Conservation (phyloP, 2,113 vertebrate species). For the Oplegnathus fasciatus region DNA sequence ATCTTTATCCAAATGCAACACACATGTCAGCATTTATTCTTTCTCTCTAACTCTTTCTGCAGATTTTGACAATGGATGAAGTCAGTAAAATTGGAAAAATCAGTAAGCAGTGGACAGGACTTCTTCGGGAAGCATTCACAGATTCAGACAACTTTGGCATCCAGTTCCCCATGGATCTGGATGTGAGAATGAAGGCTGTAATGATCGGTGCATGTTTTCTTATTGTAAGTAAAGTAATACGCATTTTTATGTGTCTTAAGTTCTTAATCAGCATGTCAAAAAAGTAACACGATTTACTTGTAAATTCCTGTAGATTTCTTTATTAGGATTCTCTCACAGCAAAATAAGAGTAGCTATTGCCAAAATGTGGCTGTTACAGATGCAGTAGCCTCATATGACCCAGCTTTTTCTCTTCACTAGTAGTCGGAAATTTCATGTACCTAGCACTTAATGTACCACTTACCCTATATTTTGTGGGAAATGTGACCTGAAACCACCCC, state of each 20-base stretch:
- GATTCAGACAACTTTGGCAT: constrained; percentile 94
- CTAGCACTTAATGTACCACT: constrained; percentile 44
- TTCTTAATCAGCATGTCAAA: neutral
- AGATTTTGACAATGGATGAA: constrained; percentile 92
- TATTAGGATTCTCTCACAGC: neutral
- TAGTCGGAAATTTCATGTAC: constrained; percentile 12
- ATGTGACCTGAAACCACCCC: constrained; percentile 32
- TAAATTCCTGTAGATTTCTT: neutral
- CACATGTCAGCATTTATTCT: constrained; percentile 21
- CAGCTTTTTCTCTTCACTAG: constrained; percentile 16
- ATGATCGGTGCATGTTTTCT: constrained; percentile 96
- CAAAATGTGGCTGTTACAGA: neutral
- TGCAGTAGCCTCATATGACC: constrained; percentile 37
- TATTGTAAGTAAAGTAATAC: constrained; percentile 87
- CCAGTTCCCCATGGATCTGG: constrained; percentile 93
- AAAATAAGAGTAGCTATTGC: constrained; percentile 10
- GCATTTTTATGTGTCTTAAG: neutral
- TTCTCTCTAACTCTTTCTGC: constrained; percentile 22
- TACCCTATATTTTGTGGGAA: constrained; percentile 43
- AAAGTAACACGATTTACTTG: neutral
- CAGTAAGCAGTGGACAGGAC: constrained; percentile 94
- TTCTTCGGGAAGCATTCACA: constrained; percentile 89
- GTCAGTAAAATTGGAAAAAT: constrained; percentile 88
- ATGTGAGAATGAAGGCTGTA: constrained; percentile 94
- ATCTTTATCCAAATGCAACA: constrained; percentile 29